Evolutionary conservation across 2,888 invertebrate species (phyloP).

Genomic region (Lasius platythorax): DNA sequence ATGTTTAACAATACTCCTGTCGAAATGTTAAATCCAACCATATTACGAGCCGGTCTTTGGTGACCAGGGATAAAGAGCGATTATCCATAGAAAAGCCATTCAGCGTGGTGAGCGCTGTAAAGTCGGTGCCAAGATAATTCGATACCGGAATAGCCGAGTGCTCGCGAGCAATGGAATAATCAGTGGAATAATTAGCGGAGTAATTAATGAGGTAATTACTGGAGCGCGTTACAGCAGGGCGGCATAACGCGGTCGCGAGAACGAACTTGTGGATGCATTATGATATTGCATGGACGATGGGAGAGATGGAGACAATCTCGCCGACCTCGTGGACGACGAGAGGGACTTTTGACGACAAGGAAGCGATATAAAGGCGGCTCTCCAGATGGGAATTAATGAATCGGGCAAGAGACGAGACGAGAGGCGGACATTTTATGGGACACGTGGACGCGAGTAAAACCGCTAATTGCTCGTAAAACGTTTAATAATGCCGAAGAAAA

Average conservation of each 20-base stretch:
- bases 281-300: slow-evolving; percentile 35
- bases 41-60: slow-evolving; percentile 1
- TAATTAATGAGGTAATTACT: slow-evolving; percentile 55
- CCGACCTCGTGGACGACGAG: neutral
- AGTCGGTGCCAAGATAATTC: slow-evolving; percentile 6
- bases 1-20: neutral
- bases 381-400: slow-evolving; percentile 52
- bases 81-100: slow-evolving; percentile 40
- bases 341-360: neutral
- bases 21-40: slow-evolving; percentile 20
- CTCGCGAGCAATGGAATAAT: slow-evolving; percentile 41
- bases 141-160: slow-evolving; percentile 27
- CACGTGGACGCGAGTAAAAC: slow-evolving; percentile 44
- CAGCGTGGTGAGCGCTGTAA: neutral
- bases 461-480: slow-evolving; percentile 61
- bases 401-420: slow-evolving; percentile 29
- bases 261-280: slow-evolving; percentile 33
- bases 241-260: slow-evolving; percentile 24
- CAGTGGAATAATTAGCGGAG: slow-evolving; percentile 37
- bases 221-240: slow-evolving; percentile 2
- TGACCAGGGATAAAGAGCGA: slow-evolving; percentile 23
- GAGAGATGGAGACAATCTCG: slow-evolving; percentile 19
- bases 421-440: slow-evolving; percentile 48
- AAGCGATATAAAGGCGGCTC: slow-evolving; percentile 15
- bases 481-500: slow-evolving; percentile 54